phyloP scores from a whole-genome alignment of 2,113 vertebrate species.

The Nyctibius bracteatus region DNA sequence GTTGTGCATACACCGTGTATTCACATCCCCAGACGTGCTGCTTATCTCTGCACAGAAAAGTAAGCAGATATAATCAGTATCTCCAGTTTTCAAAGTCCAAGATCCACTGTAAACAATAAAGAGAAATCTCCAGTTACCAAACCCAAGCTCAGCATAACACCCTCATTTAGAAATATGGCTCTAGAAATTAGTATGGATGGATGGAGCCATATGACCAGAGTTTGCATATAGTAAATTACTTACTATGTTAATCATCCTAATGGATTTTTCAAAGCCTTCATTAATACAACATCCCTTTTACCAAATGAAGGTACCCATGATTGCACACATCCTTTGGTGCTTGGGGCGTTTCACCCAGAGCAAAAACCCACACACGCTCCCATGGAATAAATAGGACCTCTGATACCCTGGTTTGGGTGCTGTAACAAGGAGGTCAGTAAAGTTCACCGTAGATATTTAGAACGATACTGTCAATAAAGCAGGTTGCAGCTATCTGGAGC shows the following conservation, averaged over 20 bases:
- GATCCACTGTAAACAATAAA: background rate
- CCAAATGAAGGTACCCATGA: background rate
- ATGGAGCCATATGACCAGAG: background rate
- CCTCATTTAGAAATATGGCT: background rate
- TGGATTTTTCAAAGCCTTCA: constrained; percentile 1
- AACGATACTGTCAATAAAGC: background rate
- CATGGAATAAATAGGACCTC: background rate
- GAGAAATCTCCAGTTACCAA: background rate
- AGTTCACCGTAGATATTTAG: background rate
- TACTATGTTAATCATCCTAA: constrained; percentile 2
- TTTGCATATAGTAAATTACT: constrained; percentile 16
- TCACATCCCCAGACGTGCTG: background rate
- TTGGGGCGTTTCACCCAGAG: background rate
- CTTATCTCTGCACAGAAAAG: background rate
- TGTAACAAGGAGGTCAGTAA: background rate
- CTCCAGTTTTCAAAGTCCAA: background rate
- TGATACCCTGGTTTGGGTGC: background rate
- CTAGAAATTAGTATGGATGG: background rate
- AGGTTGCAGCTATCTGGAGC: background rate
- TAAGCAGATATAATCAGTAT: background rate
- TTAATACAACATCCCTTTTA: background rate
- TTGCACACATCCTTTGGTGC: background rate
- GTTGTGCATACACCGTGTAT: background rate
- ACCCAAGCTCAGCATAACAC: background rate
- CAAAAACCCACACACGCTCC: background rate